phyloP scores from a whole-genome alignment of 2,113 vertebrate species.

The Daphoenositta chrysoptera region DNA sequence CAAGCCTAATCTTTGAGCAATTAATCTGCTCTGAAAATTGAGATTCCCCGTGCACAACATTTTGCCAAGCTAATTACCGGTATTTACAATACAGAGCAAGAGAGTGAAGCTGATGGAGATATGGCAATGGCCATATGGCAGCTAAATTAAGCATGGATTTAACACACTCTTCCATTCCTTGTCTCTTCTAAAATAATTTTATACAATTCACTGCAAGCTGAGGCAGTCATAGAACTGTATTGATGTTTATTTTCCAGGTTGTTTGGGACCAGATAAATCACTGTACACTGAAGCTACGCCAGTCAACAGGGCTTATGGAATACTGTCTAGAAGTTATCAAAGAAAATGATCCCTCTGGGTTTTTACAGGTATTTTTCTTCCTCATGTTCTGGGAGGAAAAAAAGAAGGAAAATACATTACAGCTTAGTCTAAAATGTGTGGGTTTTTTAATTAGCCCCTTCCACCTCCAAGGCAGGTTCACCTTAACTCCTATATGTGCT shows the following conservation, averaged over 20 bases:
- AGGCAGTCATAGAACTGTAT: background rate
- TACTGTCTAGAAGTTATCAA: slow-evolving; percentile 96
- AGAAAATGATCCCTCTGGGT: slow-evolving; percentile 95
- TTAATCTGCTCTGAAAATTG: slow-evolving; percentile 54
- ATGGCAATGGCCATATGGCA: slow-evolving; percentile 32
- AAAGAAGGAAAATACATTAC: background rate
- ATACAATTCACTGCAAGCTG: background rate
- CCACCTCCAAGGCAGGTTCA: background rate
- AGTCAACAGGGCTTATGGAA: slow-evolving; percentile 98
- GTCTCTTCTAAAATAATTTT: background rate
- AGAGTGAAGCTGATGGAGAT: slow-evolving; percentile 37
- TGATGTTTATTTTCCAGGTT: slow-evolving; percentile 74
- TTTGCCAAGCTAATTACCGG: slow-evolving; percentile 54
- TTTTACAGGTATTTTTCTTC: slow-evolving; percentile 85
- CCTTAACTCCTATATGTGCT: background rate
- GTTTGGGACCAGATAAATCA: slow-evolving; percentile 99
- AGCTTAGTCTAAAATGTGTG: background rate
- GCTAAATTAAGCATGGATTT: slow-evolving; percentile 51
- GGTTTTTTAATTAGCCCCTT: background rate
- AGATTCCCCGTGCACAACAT: slow-evolving; percentile 14
- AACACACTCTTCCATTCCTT: background rate
- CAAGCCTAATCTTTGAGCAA: slow-evolving; percentile 1
- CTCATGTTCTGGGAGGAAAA: fast-evolving
- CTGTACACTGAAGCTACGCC: slow-evolving; percentile 96
- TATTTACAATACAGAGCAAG: slow-evolving; percentile 40